Base-by-base conservation (phyloP, 2,888 invertebrate species). In the Nasonia oneida region DNA sequence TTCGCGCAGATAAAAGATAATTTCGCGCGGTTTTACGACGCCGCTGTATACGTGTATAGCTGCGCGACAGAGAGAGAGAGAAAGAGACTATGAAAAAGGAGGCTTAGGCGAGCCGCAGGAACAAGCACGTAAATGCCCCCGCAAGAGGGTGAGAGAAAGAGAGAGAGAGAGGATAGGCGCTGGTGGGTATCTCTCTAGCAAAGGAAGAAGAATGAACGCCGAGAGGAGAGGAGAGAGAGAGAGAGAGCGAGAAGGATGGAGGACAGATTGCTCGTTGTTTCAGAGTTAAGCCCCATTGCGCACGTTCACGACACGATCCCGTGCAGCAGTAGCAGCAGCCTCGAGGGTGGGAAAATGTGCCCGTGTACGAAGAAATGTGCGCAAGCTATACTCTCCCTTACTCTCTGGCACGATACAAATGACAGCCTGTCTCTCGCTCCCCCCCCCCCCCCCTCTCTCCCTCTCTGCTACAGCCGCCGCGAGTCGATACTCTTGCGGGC, bases 201-300 rank as follows among this genome's bases (percentile, higher is more conserved):
- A 74, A 80, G 80, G 64, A 74, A 73, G 83, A 82, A 76, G 83
- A 77, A 81, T 83, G 83, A 83, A 77, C 80, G 81, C 53, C 39
- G 39, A 74, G 81, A 85, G 83, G 50, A 77, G 75, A 78, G 79
- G 71, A 75, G 73, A 73, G 64, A 29, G 29, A 29, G 76, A 87
- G 82, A 84, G 81, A 77, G 81, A 37, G 76, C 37, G 83, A 67
- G 64, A 42, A 33, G 74, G 85, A 86, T 85, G 85, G 88, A 87
- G 90, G 91, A 90, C 90, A 90, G 91, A 91, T 91, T 91, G 90
- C 89, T 90, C 89, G 90, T 91, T 91, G 91, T 91, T 87, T 84
- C 87, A 23, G 89, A 90, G 90, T 90, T 90, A 89, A 90, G 89
- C 90, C 88, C 90, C 90, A 90, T 89, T 88, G 89, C 88, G 89